A percentile compares a stretch with the other conserved stretches of the same genome.
Conservation (phyloP, 2,888 invertebrate species). For the Suillia variegata region DNA sequence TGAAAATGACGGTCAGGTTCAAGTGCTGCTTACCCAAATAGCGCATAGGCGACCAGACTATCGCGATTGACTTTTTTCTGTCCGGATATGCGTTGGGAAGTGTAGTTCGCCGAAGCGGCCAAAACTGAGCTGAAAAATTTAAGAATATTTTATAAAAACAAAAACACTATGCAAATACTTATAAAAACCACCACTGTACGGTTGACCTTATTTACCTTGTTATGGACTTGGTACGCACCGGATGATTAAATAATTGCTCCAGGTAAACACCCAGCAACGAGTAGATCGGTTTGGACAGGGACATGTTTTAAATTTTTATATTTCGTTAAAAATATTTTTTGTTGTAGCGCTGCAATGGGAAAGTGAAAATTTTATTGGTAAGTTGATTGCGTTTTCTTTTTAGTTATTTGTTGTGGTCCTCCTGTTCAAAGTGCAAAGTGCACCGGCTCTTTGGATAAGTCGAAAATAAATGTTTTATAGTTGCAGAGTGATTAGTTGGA, state of each 20-base stretch:
- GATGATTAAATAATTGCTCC: slow-evolving; percentile 75
- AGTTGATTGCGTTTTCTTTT: no score
- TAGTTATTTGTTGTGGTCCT: no score
- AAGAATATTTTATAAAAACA: slow-evolving; percentile 4
- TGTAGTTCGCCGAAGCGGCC: slow-evolving; percentile 74
- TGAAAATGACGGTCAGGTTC: neutral
- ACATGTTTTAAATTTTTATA: slow-evolving; percentile 39
- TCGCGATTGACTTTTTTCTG: slow-evolving; percentile 68
- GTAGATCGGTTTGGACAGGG: slow-evolving; percentile 70
- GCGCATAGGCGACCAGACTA: slow-evolving; percentile 73
- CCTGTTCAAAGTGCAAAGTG: slow-evolving; percentile 55
- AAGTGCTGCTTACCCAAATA: slow-evolving; percentile 69
- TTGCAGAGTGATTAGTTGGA: no score
- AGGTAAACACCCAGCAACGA: slow-evolving; percentile 74
- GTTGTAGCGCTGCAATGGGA: neutral
- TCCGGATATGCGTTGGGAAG: slow-evolving; percentile 75
- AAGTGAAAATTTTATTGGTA: neutral
- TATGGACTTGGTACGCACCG: slow-evolving; percentile 78
- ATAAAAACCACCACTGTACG: no score
- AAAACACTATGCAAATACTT: neutral
- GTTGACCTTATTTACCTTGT: slow-evolving; percentile 75
- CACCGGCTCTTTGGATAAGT: no score
- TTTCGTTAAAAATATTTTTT: neutral
- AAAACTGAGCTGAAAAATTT: slow-evolving; percentile 69
- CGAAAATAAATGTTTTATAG: no score